These are phyloP conservation scores for Drymodes brunneopygia DNA, from an alignment of 2,113 vertebrate species.

Conservation along the genomic window DNA sequence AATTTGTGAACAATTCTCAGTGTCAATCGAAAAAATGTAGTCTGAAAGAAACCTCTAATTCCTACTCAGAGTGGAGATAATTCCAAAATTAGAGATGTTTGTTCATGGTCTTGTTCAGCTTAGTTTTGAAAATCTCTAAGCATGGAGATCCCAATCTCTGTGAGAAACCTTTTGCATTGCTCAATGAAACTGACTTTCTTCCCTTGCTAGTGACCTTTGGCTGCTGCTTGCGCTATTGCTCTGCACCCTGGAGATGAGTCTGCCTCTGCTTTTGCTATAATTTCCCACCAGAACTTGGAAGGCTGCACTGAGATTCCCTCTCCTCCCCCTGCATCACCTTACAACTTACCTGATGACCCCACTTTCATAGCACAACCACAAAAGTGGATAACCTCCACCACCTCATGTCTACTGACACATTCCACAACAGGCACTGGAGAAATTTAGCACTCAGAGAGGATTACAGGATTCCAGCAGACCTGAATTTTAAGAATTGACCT, in stretches of 20 bases:
- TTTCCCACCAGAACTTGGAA: fast-evolving
- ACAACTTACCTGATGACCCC: fast-evolving
- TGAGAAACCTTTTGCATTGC: background rate
- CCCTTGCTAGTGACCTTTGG: background rate
- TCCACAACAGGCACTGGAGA: background rate
- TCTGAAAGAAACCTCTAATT: background rate
- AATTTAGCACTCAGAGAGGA: background rate
- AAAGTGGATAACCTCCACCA: background rate
- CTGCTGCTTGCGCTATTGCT: background rate
- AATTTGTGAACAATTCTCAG: background rate
- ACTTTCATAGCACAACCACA: background rate
- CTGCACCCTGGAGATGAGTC: fast-evolving
- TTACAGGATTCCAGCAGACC: background rate
- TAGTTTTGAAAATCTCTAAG: background rate
- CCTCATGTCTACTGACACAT: background rate
- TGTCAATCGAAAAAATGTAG: background rate
- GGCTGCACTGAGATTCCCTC: background rate
- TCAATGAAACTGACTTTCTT: background rate
- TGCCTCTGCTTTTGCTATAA: background rate
- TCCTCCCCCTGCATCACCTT: background rate
- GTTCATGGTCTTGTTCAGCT: background rate
- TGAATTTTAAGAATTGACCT: background rate
- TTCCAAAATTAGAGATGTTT: background rate
- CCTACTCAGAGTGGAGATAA: background rate
- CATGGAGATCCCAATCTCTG: background rate